Base-by-base conservation (phyloP, 2,113 vertebrate genomes). In the Reinhardtius hippoglossoides region DNA sequence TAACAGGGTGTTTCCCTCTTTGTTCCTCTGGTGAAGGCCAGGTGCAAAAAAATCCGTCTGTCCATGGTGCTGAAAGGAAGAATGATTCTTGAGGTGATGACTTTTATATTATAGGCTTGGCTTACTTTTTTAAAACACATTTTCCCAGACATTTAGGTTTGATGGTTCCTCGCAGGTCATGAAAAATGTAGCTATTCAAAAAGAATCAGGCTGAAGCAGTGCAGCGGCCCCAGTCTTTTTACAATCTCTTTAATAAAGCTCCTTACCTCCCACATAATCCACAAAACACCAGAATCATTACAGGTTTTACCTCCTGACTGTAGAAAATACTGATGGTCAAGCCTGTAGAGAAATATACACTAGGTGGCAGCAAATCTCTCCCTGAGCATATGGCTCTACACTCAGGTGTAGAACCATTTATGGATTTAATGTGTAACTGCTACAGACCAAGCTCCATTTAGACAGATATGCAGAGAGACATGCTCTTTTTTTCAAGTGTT, bases 1-100 rank as follows among this genome's bases (percentile, higher is more conserved):
- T 42, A 52, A 56, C 54, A 71, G 88, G 81, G 68, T 81, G 86
- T 71, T 62, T 85, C 82, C 81, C 75, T 62, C 61, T 86, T 87
- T 90, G 84, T 81, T 81, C 73, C 71, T 44, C 18, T 31, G 63
- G 21, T 56, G 54, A 60, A 58, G 72, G 67, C 52, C 55, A 58
- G 63, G 10, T 37, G 9, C 20, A 31, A 31, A 31, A 24, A 24
- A 21, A 23, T n/a, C 8, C 23, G 44, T 63, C 44, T 78, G 52
- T 52, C 52, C 54, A 24, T 61, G 50, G 35, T 68, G 74, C 35
- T 71, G 48, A 63, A 58, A 52, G 3, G 3, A 44, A 0, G n/a
- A 66, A 40, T 46, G 9, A 7, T 23, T 18, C 14, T 10, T 21
- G 1, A 31, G 3, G 72, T 3, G 20, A 24, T 2, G 12, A 46